Conservation (phyloP, 2,797 vertebrate species). For the Acipenser ruthenus region DNA sequence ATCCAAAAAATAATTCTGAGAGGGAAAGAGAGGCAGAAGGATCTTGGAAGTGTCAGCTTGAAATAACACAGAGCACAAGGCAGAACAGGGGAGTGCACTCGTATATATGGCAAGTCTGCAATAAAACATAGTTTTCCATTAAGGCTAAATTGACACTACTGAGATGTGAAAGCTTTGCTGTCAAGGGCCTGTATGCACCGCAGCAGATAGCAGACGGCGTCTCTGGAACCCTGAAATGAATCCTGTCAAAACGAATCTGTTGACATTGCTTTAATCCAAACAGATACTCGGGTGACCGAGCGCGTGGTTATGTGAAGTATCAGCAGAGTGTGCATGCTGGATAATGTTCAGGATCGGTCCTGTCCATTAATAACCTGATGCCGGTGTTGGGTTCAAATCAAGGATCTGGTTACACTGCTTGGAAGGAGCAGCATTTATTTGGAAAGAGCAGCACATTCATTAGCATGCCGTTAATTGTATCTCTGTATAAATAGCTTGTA, state of each 20-base stretch:
- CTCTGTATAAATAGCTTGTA: constrained; percentile 54
- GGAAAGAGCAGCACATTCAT: constrained; percentile 59
- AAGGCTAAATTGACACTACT: too few relatives aligned
- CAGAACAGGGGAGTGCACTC: too few relatives aligned
- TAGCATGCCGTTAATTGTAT: constrained; percentile 61
- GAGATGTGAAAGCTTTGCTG: constrained; percentile 7
- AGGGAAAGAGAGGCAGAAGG: too few relatives aligned
- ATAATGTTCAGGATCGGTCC: constrained; percentile 53
- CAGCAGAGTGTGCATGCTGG: constrained; percentile 44
- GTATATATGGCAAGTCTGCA: too few relatives aligned
- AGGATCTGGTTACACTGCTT: constrained; percentile 42
- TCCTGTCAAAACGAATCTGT: constrained; percentile 49
- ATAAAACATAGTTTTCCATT: too few relatives aligned
- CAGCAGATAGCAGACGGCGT: constrained; percentile 30
- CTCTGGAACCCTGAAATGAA: constrained; percentile 50
- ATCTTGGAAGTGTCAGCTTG: too few relatives aligned
- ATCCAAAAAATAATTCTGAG: too few relatives aligned
- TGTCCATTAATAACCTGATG: constrained; percentile 54
- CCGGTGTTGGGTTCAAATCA: constrained; percentile 51
- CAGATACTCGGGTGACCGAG: constrained; percentile 36
- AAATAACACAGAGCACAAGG: too few relatives aligned
- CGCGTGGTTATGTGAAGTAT: constrained; percentile 25
- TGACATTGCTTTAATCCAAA: constrained; percentile 59
- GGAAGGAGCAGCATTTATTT: constrained; percentile 46
- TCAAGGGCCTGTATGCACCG: constrained; percentile 21